Conservation (phyloP, 2,113 vertebrate species). For the Elaphurus davidianus region DNA sequence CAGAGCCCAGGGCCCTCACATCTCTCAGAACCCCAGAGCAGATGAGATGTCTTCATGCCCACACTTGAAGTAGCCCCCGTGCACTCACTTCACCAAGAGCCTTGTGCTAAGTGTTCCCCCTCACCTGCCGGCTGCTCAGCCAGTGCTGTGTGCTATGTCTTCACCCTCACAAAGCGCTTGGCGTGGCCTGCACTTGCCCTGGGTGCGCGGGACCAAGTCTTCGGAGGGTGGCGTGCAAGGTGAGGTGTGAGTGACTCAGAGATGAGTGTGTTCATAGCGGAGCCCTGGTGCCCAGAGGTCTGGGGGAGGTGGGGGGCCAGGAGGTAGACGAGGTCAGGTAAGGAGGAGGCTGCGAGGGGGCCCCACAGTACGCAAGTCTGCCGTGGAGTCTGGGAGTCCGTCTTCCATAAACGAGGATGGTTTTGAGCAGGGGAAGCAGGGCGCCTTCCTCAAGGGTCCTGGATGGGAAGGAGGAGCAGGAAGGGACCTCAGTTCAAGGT, state of each 20-base stretch:
- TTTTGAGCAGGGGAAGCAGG: neutral
- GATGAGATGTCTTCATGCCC: neutral
- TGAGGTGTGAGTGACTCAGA: neutral
- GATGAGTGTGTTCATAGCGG: neutral
- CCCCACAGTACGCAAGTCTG: neutral
- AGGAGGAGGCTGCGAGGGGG: neutral
- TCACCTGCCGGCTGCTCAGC: neutral
- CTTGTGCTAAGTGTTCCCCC: fast-evolving
- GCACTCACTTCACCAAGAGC: neutral
- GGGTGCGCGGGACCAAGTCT: neutral
- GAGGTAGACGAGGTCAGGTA: neutral
- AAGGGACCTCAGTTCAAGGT: neutral
- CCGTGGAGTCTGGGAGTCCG: neutral
- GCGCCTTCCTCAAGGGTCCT: neutral
- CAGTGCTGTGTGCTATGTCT: neutral
- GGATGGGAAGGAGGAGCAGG: neutral
- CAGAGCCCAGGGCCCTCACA: neutral
- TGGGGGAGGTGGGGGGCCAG: neutral
- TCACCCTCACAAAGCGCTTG: fast-evolving
- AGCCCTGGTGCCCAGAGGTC: neutral
- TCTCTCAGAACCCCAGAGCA: neutral
- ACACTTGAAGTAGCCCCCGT: neutral
- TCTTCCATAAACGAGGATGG: neutral
- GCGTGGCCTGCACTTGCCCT: fast-evolving
- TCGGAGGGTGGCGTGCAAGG: neutral